Evolutionary conservation across 2,888 invertebrate genomes (phyloP), one percentile per base, ranked within the genome.

Genomic region (Dryobotodes eremita): DNA sequence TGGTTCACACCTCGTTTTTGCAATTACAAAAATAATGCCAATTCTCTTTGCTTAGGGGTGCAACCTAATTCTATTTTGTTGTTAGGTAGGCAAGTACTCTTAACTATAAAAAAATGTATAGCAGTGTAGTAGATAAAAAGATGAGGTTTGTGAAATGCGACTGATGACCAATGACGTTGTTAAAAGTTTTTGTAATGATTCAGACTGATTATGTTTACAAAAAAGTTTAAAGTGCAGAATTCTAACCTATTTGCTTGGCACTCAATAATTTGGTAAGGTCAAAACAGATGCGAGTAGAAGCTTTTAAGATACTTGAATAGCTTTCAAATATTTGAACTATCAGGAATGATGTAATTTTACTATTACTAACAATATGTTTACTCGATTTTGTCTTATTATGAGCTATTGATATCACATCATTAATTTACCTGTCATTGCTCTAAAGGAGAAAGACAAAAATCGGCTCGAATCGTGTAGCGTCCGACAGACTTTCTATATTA

Each of bases 281-380:
- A 74, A 59, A 82, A 31, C 13, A 74, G n/a, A n/a, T 42, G 57
- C 50, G 50, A 75, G 76, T 59, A 36, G 75, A 46, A 57, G 64
- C 48, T 65, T 78, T 23, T 48, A 36, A 75, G 59, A 66, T n/a
- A n/a, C 83, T 79, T 61, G 59, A 75, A n/a, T n/a, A 61, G 15
- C n/a, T 65, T 17, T 53, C 36, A 79, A 79, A 75, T 82, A 82
- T 75, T n/a, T 83, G 53, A 46, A 75, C 79, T 59, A 26, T 59
- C 11, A 2, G 13, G 15, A 36, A 46, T 79, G 75, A 79, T 61
- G 75, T 75, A 75, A 36, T 75, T 20, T 53, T 17, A 62, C 17
- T 31, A 17, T 26, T 50, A 23, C 50, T 50, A 69, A 53, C 15
- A 31, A 1, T 31, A 36, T 69, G 23, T 17, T 20, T 31, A 50